Evolutionary conservation across 2,113 vertebrate genomes (phyloP).

Genomic region (Pterocles burchelli): DNA sequence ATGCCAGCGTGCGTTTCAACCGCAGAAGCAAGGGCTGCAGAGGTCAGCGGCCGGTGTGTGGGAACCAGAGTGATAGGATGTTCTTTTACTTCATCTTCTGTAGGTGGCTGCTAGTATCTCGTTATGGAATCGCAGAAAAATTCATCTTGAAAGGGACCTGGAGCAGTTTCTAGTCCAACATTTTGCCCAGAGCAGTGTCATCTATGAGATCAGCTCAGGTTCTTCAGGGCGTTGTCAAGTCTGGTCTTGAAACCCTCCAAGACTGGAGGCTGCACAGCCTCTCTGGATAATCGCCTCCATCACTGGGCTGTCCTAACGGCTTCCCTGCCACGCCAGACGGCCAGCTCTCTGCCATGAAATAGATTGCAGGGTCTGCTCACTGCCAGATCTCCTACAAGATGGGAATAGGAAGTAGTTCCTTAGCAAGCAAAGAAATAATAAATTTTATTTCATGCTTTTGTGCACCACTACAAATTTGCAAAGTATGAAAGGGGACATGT

Average conservation of each 20-base stretch:
- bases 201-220: neutral
- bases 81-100: neutral
- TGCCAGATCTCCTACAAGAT: neutral
- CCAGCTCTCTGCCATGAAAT: neutral
- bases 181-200: neutral
- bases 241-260: neutral
- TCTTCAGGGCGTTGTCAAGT: neutral
- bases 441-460: rapidly evolving
- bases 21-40: neutral
- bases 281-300: neutral
- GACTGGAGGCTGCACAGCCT: neutral
- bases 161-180: neutral
- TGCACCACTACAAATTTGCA: neutral
- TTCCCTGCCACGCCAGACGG: neutral
- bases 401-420: neutral
- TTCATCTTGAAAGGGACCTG: neutral
- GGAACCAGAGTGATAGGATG: neutral
- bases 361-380: neutral
- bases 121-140: neutral
- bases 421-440: neutral
- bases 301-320: neutral
- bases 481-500: neutral
- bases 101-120: neutral
- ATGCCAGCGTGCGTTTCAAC: neutral
- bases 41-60: neutral